Percentiles rank a stretch among this genome's conserved stretches.
These are phyloP conservation scores for Sapajus apella DNA, from an alignment of 2,113 vertebrate genomes.

Conservation along the genomic window DNA sequence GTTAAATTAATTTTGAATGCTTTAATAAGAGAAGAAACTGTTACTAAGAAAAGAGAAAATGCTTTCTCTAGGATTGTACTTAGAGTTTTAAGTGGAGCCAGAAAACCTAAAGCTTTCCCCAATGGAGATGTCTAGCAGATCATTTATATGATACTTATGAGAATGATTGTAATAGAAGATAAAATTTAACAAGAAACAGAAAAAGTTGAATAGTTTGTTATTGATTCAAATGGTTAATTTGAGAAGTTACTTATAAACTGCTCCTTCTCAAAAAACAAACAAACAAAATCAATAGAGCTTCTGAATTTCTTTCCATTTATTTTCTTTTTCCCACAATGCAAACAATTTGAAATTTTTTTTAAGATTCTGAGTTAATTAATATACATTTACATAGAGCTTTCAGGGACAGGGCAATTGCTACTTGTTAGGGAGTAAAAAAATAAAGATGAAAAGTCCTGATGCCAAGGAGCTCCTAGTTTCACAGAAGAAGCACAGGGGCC, in stretches of 20 bases:
- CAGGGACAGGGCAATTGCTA: not conserved
- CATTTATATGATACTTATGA: not conserved
- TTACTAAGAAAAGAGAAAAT: not conserved
- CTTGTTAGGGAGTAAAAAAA: not conserved
- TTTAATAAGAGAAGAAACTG: not conserved
- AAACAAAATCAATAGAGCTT: not conserved
- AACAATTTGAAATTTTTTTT: not conserved
- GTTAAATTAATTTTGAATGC: not conserved
- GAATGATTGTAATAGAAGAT: not conserved
- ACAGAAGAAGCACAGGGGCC: not conserved
- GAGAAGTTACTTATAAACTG: not conserved
- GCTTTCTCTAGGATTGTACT: not conserved
- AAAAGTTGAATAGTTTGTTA: not conserved
- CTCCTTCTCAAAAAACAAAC: not conserved
- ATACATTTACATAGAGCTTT: not conserved
- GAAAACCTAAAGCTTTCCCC: not conserved
- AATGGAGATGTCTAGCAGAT: not conserved
- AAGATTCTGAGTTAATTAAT: not conserved
- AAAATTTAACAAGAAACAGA: not conserved
- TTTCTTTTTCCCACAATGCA: not conserved
- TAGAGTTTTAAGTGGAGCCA: not conserved
- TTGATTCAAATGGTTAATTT: not conserved
- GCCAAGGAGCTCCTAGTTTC: not conserved
- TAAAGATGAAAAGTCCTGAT: not conserved
- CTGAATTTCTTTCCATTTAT: not conserved